Evolutionary conservation across 2,113 vertebrate genomes (phyloP), one percentile per base, ranked within the genome.

Genomic region (Lasiurus borealis): DNA sequence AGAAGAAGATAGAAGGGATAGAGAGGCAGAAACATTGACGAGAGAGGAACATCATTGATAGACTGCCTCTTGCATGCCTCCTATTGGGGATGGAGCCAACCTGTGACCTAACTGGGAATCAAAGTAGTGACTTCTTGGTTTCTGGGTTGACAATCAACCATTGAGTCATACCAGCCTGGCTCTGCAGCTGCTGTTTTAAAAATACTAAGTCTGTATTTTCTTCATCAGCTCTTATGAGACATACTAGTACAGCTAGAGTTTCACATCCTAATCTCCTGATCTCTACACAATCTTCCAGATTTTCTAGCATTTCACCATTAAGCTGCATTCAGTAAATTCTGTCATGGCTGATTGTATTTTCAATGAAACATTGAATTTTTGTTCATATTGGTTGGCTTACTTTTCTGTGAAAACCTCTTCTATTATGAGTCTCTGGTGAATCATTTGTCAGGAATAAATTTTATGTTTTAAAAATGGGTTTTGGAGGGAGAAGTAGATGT

Each of bases 401-500:
- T 52, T 91, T 88, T 62, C 14, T 59, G 6, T 62, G 27, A 90
- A 73, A 90, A 23, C n/a, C 3, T 6, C 6, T 68, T 68, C 1
- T 29, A 84, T 36, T 31, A 57, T 19, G 27, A n/a, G 54, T 15
- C 23, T 50, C 23, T 48, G 19, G 31, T 31, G 46, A 96, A 81
- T 62, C 23, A 90, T 31, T 18, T 50, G 12, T 9, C 29, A 83
- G 57, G 36, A 78, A 76, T 68, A 31, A 29, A 84, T 66, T 72
- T 72, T 72, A 75, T 34, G 66, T 34, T 57, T 21, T 50, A 88
- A 66, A 50, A 73, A 57, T 13, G 0, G 19, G 1, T 48, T 88
- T 62, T 11, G 14, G 23, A 0, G 2, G 8, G 0, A 31, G 0
- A 0, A 14, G 0, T 4, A 5, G 5, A 19, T 62, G 27, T 36